Evolutionary conservation across 2,888 invertebrate species (phyloP), one percentile per base, ranked within the genome.

Genomic region (Pterostichus madidus): DNA sequence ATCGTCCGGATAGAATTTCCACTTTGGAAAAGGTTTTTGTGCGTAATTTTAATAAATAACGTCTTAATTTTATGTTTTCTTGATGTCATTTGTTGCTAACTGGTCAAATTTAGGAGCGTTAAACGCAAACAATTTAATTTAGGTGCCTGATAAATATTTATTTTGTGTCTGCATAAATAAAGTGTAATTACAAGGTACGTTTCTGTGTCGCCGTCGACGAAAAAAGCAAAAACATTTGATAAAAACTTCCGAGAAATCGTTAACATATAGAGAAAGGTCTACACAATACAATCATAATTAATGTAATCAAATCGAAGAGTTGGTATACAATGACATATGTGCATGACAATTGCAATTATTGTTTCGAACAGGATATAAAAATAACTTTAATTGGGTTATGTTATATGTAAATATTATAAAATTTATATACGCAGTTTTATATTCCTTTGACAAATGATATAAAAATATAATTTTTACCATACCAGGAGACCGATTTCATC

Each of bases 91-190:
- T 39, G 39, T 39, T 39, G 5, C 3, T 5, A 39, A 39, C 39
- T 39, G 1, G 15, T 53, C 10, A 53, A 53, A 15, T 8, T 8
- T 15, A 53, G 8, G 39, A 39, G 39, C 8, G 39, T 8, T 39
- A 39, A 39, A 7, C 39, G 39, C 39, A 39, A 39, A 7, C 8
- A 39, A 39, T 39, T 39, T 39, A 39, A 39, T 39, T 39, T 39
- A 5, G 53, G 17, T 53, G 5, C 53, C 17, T 53, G 17, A 61
- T 61, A 61, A 15, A 61, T 61, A 61, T 61, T 61, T 61, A 61
- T 61, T 11, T 17, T 17, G 11, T 24, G 61, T 61, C 61, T 61
- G 61, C 61, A 61, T 61, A 61, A 61, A 61, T 61, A 61, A 61
- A 61, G 4, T 61, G 61, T 61, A 61, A 61, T 61, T 61, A 61